Conservation (phyloP, 2,888 invertebrate genomes). For the Melinopterus prodromus region DNA sequence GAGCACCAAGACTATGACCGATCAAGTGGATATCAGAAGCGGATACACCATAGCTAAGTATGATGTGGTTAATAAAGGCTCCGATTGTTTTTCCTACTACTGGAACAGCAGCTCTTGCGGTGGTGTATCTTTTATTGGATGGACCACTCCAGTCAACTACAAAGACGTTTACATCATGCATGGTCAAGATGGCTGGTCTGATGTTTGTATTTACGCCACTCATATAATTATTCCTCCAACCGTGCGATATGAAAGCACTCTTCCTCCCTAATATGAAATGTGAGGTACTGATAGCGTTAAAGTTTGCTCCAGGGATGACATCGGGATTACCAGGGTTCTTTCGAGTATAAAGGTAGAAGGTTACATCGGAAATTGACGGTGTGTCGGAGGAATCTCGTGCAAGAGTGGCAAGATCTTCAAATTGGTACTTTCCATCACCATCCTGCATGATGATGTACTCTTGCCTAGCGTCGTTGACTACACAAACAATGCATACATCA, state of each 20-base stretch:
- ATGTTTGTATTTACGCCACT: conserved; percentile 47
- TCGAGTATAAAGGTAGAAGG: too few relatives aligned
- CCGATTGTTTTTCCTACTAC: conserved; percentile 47
- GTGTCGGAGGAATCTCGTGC: conserved; percentile 18
- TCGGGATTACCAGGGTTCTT: background rate
- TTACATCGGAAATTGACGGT: conserved; percentile 23
- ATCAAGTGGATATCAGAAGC: conserved; percentile 43
- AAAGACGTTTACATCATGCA: conserved; percentile 52
- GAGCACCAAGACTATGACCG: too few relatives aligned
- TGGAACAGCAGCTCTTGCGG: conserved; percentile 43
- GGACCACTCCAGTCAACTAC: too few relatives aligned
- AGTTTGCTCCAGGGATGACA: background rate
- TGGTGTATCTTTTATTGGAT: conserved; percentile 45
- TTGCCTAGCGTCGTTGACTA: conserved; percentile 20
- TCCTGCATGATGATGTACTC: conserved; percentile 17
- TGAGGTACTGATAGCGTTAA: background rate
- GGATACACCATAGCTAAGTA: conserved; percentile 41
- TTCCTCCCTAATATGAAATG: conserved; percentile 32
- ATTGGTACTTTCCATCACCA: conserved; percentile 26
- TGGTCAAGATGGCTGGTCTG: conserved; percentile 44
- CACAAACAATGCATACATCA: too few relatives aligned
- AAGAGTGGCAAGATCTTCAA: conserved; percentile 22
- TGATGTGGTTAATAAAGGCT: conserved; percentile 46
- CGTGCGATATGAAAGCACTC: conserved; percentile 53
- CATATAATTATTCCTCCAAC: conserved; percentile 50